Base-by-base conservation (phyloP, 2,797 vertebrate species). In the Siniperca obscura region DNA sequence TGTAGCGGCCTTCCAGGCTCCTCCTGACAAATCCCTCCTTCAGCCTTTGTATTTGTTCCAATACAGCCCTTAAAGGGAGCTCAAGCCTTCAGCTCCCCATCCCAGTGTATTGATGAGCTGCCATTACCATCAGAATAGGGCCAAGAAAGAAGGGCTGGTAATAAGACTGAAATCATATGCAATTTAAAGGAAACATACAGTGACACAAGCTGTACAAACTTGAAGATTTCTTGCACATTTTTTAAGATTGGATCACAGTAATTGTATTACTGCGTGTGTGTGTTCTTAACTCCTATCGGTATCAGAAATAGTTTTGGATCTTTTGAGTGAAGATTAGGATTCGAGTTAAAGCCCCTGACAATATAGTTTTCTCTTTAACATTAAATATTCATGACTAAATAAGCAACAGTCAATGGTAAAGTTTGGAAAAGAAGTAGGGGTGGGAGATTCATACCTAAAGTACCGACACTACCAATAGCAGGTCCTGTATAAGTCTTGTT, bases 11-110 rank as follows among this genome's bases (percentile, higher is more conserved):
- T 81, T 75, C 68, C 74, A 85, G 78, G 72, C 79, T 86, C 82
- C 87, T 87, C 86, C 83, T 76, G 76, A 60, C 76, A 89, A 92
- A 83, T 86, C 80, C 81, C 79, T 88, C 78, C 81, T 87, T 72
- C 89, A 87, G 78, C 86, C 87, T 87, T 79, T 84, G 81, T 86
- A 84, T 92, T 93, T 92, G 79, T 92, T 88, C 85, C 82, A 83
- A 86, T 84, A 79, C 81, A 78, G 76, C 80, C 78, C 81, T 88
- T 86, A 92, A 93, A 92, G 81, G 61, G 82, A 93, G 83, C 90
- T 83, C 74, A 53, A 76, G 74, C 60, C 68, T 2, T 19, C 80
- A 69, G 62, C 38, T 60, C 79, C 76, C 70, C 22, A 13, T 44
- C 38, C 67, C 59, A 64, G 80, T 86, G 68, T 79, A 83, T 38